phyloP scores from a whole-genome alignment of 2,113 vertebrate species.

The Electrona antarctica region DNA sequence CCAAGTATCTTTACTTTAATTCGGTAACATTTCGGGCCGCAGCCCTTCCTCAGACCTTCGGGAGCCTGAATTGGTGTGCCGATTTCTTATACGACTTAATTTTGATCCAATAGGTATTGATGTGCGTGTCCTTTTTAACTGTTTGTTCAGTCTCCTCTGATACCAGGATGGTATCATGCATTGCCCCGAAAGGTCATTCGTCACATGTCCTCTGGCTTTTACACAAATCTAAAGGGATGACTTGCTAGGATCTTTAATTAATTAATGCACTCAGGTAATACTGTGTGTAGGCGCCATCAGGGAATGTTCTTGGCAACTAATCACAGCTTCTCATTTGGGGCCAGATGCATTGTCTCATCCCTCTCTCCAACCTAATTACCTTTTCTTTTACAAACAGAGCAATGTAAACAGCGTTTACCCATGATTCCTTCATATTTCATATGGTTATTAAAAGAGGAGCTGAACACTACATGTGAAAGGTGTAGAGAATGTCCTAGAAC shows the following conservation, averaged over 20 bases:
- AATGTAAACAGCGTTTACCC: slow-evolving; percentile 53
- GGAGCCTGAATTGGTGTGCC: no score
- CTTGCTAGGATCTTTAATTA: slow-evolving; percentile 61
- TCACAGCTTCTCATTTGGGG: slow-evolving; percentile 35
- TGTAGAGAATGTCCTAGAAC: slow-evolving; percentile 5
- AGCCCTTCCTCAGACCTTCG: no score
- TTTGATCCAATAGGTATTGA: no score
- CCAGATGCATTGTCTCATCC: slow-evolving; percentile 40
- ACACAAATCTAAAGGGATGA: slow-evolving; percentile 30
- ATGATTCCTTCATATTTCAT: slow-evolving; percentile 57
- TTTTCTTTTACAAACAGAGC: slow-evolving; percentile 67
- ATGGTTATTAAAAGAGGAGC: slow-evolving; percentile 36
- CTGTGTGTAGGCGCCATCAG: slow-evolving; percentile 40
- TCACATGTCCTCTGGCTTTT: slow-evolving; percentile 26
- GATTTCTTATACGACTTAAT: no score
- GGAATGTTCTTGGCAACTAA: slow-evolving; percentile 60
- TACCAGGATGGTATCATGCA: no score
- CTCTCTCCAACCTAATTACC: slow-evolving; percentile 57
- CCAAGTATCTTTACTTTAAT: no score
- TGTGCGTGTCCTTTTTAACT: no score
- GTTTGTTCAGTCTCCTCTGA: no score
- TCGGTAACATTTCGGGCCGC: no score
- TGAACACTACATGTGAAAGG: slow-evolving; percentile 16
- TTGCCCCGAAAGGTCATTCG: slow-evolving; percentile 7
- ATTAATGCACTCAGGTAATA: slow-evolving; percentile 61